Percentiles rank a stretch among this genome's conserved stretches.
Evolutionary conservation across 2,888 invertebrate species (phyloP).

Genomic region (Heliconius sara): DNA sequence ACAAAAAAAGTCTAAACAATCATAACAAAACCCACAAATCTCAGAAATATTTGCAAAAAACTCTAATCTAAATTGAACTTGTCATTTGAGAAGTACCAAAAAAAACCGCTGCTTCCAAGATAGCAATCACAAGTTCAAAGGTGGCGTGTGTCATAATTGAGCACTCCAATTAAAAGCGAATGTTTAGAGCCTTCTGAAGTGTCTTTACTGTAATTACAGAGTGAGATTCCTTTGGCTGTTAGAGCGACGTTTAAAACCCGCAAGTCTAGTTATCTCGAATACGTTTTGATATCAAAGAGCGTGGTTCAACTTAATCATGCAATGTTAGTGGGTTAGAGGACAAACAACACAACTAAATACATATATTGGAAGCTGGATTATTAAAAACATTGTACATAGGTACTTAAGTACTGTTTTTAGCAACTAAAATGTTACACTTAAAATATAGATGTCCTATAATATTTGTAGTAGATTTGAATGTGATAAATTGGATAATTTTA

Average conservation of each 20-base stretch:
- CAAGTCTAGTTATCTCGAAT: constrained; percentile 56
- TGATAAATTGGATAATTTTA: too few relatives aligned
- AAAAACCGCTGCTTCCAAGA: constrained; percentile 59
- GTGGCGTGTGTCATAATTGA: constrained; percentile 72
- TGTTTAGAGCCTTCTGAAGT: constrained; percentile 62
- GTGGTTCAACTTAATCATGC: constrained; percentile 48
- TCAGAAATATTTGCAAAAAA: not conserved
- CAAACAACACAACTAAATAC: constrained; percentile 46
- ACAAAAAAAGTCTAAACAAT: not conserved
- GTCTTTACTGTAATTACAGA: constrained; percentile 69
- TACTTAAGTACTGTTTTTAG: not conserved
- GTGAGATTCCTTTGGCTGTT: constrained; percentile 58
- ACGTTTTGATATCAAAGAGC: constrained; percentile 58
- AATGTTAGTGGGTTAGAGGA: constrained; percentile 62
- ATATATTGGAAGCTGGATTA: constrained; percentile 18
- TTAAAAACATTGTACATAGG: not conserved
- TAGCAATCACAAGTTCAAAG: constrained; percentile 75
- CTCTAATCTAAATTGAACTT: not conserved
- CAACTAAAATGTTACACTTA: not conserved
- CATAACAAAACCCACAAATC: not conserved
- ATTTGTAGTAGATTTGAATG: not conserved
- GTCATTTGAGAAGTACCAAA: constrained; percentile 44
- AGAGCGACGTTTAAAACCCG: constrained; percentile 57
- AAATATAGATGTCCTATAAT: not conserved
- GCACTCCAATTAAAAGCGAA: constrained; percentile 79